Percentiles rank a stretch among this genome's conserved stretches.
phyloP scores from a whole-genome alignment of 2,113 vertebrate genomes.

The Dryoscopus gambensis region DNA sequence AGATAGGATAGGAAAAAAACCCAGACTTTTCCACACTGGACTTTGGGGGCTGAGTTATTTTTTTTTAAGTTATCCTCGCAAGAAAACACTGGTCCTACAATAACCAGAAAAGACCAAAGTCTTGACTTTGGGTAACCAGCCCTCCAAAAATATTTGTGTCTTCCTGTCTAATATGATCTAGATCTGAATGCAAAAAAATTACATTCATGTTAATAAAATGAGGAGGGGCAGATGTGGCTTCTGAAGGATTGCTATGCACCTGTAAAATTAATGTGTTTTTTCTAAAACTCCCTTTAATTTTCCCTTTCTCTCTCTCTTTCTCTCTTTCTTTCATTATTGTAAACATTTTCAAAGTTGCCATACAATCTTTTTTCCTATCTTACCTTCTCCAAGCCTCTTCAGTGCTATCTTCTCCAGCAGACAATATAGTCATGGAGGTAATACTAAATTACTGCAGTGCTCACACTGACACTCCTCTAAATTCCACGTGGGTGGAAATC shows the following conservation, averaged over 20 bases:
- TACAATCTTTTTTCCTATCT: not conserved
- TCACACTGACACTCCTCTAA: not conserved
- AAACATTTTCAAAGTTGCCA: not conserved
- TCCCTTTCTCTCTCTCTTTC: not conserved
- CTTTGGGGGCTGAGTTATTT: not conserved
- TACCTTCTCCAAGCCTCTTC: not conserved
- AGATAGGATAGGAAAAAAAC: not conserved
- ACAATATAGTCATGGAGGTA: not conserved
- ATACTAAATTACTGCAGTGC: not conserved
- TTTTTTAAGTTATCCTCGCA: not conserved
- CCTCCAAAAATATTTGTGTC: not conserved
- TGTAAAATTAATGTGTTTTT: not conserved
- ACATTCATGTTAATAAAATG: not conserved
- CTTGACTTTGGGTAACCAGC: not conserved
- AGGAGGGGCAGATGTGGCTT: not conserved
- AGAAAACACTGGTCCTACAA: not conserved
- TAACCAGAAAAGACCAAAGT: not conserved
- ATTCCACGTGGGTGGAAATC: not conserved
- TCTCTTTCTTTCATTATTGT: no score
- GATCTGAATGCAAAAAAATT: not conserved
- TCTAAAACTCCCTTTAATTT: not conserved
- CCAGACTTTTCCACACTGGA: not conserved
- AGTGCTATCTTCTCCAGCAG: not conserved
- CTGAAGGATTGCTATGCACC: not conserved
- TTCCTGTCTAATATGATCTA: not conserved